Evolutionary conservation across 1,140 invertebrate species (phyloP).

Genomic region (Formica exsecta): DNA sequence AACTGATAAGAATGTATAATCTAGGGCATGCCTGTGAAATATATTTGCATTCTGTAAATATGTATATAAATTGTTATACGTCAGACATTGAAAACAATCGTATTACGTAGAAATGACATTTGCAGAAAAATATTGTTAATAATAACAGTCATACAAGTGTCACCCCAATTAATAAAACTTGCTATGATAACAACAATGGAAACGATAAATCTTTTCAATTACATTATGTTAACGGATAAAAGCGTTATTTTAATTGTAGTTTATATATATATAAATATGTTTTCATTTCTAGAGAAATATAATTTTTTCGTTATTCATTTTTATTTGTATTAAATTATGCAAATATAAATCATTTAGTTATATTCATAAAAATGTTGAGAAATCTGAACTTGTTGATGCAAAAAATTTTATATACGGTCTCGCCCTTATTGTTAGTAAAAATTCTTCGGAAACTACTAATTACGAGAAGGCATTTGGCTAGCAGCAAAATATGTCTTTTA

Average conservation of each 20-base stretch:
- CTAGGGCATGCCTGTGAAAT: neutral
- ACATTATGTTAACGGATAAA: slow-evolving; percentile 26
- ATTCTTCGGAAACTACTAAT: slow-evolving; percentile 63
- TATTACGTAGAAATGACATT: slow-evolving; percentile 60
- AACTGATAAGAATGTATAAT: slow-evolving; percentile 19
- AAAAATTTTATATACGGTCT: neutral
- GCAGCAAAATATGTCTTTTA: slow-evolving; percentile 20
- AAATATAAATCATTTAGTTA: neutral
- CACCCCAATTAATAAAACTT: slow-evolving; percentile 25
- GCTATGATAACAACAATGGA: slow-evolving; percentile 19
- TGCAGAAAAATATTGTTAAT: slow-evolving; percentile 54
- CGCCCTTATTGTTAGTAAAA: slow-evolving; percentile 10
- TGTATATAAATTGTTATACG: slow-evolving; percentile 18
- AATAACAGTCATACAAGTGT: slow-evolving; percentile 42
- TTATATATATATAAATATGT: neutral
- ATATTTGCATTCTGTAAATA: slow-evolving; percentile 23
- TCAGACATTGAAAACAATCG: slow-evolving; percentile 47
- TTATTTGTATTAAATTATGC: neutral
- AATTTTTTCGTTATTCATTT: neutral
- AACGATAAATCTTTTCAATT: slow-evolving; percentile 39
- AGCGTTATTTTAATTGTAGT: slow-evolving; percentile 26
- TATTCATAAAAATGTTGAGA: neutral
- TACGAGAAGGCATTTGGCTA: slow-evolving; percentile 54
- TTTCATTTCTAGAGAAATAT: neutral
- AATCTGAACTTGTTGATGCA: neutral